phyloP scores from a whole-genome alignment of 2,888 invertebrate species.

The Escarpia spicata region DNA sequence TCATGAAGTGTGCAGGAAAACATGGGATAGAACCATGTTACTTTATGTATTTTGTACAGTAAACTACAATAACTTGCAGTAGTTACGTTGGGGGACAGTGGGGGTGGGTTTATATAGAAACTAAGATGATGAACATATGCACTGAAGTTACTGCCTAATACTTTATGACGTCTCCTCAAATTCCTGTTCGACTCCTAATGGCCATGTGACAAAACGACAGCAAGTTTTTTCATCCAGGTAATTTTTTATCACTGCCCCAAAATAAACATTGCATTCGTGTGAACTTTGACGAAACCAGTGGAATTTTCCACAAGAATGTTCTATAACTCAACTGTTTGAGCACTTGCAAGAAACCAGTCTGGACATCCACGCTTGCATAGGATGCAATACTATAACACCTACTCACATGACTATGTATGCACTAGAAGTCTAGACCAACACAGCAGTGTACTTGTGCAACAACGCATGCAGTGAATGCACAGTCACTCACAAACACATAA shows the following conservation, averaged over 20 bases:
- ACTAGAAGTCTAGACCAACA: not conserved
- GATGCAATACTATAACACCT: not conserved
- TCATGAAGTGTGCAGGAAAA: no score
- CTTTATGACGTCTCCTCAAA: not conserved
- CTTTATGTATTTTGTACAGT: no score
- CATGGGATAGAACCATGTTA: no score
- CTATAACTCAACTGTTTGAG: not conserved
- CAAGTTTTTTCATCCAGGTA: not conserved
- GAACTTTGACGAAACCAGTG: not conserved
- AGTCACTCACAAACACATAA: not conserved
- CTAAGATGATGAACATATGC: no score
- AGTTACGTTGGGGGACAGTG: no score
- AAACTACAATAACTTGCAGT: no score
- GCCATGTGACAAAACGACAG: not conserved
- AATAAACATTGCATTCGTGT: not conserved
- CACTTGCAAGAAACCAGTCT: not conserved
- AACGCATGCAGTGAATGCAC: not conserved
- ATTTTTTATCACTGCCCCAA: not conserved
- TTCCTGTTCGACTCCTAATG: not conserved
- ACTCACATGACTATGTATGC: not conserved
- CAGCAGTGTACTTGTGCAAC: not conserved
- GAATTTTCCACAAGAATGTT: not conserved
- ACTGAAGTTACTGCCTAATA: not conserved
- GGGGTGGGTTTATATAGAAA: no score
- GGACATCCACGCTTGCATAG: not conserved